Evolutionary conservation across 1,140 invertebrate species (phyloP).

Genomic region (Stenopsyche tienmushanensis): DNA sequence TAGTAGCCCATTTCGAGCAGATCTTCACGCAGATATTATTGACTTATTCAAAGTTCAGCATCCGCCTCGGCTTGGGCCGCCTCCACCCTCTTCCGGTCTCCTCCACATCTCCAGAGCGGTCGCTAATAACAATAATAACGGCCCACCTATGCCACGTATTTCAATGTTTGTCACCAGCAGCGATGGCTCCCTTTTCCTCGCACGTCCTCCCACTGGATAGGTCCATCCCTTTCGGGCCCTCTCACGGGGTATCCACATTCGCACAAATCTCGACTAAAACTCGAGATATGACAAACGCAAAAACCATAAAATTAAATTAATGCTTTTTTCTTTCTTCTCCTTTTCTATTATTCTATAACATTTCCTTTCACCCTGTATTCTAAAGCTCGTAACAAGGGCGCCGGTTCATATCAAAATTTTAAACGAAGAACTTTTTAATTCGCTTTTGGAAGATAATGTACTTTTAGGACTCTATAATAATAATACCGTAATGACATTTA

Average conservation of each 20-base stretch:
- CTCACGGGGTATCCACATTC: constrained; percentile 13
- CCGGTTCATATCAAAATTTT: too few species aligned
- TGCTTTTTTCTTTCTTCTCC: constrained; percentile 47
- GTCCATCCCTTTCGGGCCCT: constrained; percentile 19
- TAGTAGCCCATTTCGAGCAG: too few species aligned
- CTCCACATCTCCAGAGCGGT: not conserved
- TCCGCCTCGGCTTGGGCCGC: not conserved
- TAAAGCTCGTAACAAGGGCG: constrained; percentile 26
- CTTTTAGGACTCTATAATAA: too few species aligned
- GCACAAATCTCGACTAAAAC: constrained; percentile 53
- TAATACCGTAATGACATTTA: too few species aligned
- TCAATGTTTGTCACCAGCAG: constrained; percentile 40
- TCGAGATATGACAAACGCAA: constrained; percentile 56
- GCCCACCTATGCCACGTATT: constrained; percentile 41
- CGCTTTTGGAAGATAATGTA: too few species aligned
- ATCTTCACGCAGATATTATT: not conserved
- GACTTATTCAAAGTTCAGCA: constrained; percentile 12
- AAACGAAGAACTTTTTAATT: too few species aligned
- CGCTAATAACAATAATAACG: constrained; percentile 41
- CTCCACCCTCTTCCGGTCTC: not conserved
- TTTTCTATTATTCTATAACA: constrained; percentile 42
- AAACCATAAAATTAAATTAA: constrained; percentile 60
- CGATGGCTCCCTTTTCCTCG: constrained; percentile 9
- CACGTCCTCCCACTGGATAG: not conserved
- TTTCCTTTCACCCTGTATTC: constrained; percentile 33